Percentiles rank a stretch among this genome's conserved stretches.
These are phyloP conservation scores for Dryocosmus kuriphilus DNA, from an alignment of 2,888 invertebrate genomes.

Conservation along the genomic window DNA sequence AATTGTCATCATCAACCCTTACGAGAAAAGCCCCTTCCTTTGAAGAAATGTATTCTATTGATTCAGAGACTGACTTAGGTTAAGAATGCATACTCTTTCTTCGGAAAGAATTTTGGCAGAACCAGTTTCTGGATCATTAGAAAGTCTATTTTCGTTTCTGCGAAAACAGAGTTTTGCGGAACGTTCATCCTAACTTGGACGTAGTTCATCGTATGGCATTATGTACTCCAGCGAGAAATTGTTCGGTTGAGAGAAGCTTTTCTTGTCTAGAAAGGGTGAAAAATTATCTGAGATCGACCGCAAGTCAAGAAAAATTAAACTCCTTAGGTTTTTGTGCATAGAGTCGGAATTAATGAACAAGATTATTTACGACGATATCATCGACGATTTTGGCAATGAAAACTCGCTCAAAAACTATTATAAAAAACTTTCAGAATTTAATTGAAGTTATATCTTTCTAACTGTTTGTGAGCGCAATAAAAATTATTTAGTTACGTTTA, in stretches of 20 bases:
- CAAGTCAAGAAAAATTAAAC: too few species aligned
- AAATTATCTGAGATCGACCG: too few species aligned
- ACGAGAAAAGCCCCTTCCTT: too few species aligned
- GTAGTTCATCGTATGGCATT: too few species aligned
- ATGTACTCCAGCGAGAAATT: not conserved
- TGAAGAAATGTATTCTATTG: too few species aligned
- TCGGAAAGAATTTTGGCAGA: too few species aligned
- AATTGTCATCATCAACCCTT: too few species aligned
- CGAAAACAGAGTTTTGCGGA: not conserved
- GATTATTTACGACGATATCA: not conserved
- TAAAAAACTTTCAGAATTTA: not conserved
- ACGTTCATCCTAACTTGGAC: not conserved
- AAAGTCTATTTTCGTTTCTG: not conserved
- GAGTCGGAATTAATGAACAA: not conserved
- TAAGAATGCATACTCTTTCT: too few species aligned
- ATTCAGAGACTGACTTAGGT: too few species aligned
- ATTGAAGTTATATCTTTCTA: not conserved
- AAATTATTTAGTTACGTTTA: not conserved
- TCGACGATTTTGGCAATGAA: conserved; percentile 4
- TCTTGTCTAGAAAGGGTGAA: too few species aligned
- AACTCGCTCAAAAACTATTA: not conserved
- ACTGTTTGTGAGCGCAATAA: not conserved
- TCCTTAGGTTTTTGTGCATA: too few species aligned
- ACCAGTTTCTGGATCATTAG: not conserved
- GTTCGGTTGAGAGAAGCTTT: too few species aligned